These are phyloP conservation scores for Toxostoma redivivum DNA, from an alignment of 2,113 vertebrate species.

Conservation along the genomic window DNA sequence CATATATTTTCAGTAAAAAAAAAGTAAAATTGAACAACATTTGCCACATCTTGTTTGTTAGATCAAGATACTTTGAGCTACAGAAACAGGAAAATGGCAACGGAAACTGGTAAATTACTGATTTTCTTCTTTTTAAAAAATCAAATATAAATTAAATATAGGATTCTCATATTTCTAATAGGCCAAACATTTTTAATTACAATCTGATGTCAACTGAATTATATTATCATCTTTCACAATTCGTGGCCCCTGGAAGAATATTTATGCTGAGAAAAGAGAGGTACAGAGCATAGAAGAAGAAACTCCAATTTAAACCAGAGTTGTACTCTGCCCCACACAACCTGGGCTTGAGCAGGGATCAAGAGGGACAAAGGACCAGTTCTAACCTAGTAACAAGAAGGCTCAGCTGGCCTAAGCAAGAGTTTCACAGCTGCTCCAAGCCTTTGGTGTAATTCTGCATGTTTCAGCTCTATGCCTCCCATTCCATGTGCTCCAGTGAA, in stretches of 20 bases:
- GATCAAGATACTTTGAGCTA: slow-evolving; percentile 8
- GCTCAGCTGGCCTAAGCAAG: background rate
- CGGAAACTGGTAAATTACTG: background rate
- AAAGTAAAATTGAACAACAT: slow-evolving; percentile 40
- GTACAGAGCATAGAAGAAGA: background rate
- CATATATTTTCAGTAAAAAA: slow-evolving; percentile 47
- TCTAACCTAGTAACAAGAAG: background rate
- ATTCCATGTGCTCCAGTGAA: background rate
- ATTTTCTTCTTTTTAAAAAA: background rate
- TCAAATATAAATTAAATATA: background rate
- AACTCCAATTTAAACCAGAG: background rate
- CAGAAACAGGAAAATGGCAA: background rate
- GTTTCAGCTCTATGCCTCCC: background rate
- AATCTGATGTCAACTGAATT: background rate
- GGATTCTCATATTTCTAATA: background rate
- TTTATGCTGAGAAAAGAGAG: background rate
- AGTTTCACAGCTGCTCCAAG: background rate
- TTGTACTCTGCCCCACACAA: background rate
- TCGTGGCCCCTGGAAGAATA: background rate
- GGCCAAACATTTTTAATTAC: background rate
- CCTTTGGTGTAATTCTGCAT: background rate
- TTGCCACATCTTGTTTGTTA: slow-evolving; percentile 18
- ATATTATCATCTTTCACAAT: background rate
- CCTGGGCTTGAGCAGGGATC: background rate
- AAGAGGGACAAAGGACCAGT: background rate